Percentiles rank a stretch among this genome's conserved stretches.
phyloP scores from a whole-genome alignment of 1,140 invertebrate genomes.

The Drosophila lacertosa region DNA sequence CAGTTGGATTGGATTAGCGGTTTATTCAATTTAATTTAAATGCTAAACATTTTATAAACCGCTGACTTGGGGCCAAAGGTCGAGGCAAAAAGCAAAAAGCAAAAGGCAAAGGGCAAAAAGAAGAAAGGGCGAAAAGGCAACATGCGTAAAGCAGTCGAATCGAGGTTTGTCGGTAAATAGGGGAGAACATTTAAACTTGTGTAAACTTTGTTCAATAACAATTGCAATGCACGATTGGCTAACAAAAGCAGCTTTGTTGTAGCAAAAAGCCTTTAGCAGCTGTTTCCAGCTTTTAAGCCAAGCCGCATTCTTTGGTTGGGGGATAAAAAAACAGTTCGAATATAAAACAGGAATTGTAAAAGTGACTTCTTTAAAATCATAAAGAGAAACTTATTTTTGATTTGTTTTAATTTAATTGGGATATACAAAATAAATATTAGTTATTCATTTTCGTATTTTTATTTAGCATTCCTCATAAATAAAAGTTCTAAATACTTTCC shows the following conservation, averaged over 20 bases:
- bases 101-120: no score
- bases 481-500: no score
- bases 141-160: slow-evolving; percentile 6
- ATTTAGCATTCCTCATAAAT: no score
- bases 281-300: neutral
- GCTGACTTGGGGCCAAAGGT: slow-evolving; percentile 43
- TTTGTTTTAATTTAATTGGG: no score
- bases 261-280: neutral
- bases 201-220: slow-evolving; percentile 19
- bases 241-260: slow-evolving; percentile 10
- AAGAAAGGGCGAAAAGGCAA: no score
- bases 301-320: neutral
- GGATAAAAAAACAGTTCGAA: neutral
- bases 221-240: slow-evolving; percentile 11
- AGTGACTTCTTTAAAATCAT: neutral
- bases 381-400: no score
- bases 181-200: slow-evolving; percentile 9
- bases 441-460: no score
- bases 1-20: slow-evolving; percentile 70
- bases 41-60: slow-evolving; percentile 69
- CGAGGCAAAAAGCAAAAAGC: slow-evolving; percentile 7
- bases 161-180: neutral
- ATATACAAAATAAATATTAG: no score
- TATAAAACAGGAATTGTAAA: neutral
- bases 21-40: slow-evolving; percentile 79